Base-by-base conservation (phyloP, 2,113 vertebrate species). In the Periophthalmus modestus region DNA sequence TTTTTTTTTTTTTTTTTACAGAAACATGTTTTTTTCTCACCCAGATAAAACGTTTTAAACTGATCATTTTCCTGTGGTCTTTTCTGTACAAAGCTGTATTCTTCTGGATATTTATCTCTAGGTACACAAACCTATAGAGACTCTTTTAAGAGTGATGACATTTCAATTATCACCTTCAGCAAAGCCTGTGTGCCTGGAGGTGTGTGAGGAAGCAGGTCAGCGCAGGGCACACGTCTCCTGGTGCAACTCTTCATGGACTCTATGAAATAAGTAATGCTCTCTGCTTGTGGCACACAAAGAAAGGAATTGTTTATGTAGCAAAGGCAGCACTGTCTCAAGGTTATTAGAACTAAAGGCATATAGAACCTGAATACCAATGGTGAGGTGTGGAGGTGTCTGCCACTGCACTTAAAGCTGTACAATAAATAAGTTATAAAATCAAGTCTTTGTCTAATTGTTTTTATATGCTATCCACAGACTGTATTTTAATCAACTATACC, bases 81-180 rank as follows among this genome's bases (percentile, higher is more conserved):
- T 55, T 5, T 54, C 6, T 7, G 52, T 55, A 21, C 52, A 21
- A 55, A n/a, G 52, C 19, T 21, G 19, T n/a, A 21, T 55, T 54
- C 6, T n/a, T 52, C 50, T 52, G 16, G 15, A 18, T 50, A 5
- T 50, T 18, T 50, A 15, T 16, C 5, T 52, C 15, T 52, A 18
- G 52, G 9, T 21, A 21, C 4, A 55, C 48, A 10, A 9, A 7
- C 7, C 52, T 10, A 19, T 73, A 73, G 66, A 73, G 66, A 24
- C 57, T 19, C 63, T 7, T 7, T 55, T 48, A 65, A 47, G 69
- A 82, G 85, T 78, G 82, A 75, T 89, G 86, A 81, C 83, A 87
- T 75, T 89, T 86, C 68, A 86, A 87, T 89, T 87, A 85, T 81
- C 88, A 73, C 88, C 83, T 81, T 69, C 15, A 24, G 24, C 81